phyloP scores from a whole-genome alignment of 2,797 vertebrate genomes.

The Dendrocincla fuliginosa region DNA sequence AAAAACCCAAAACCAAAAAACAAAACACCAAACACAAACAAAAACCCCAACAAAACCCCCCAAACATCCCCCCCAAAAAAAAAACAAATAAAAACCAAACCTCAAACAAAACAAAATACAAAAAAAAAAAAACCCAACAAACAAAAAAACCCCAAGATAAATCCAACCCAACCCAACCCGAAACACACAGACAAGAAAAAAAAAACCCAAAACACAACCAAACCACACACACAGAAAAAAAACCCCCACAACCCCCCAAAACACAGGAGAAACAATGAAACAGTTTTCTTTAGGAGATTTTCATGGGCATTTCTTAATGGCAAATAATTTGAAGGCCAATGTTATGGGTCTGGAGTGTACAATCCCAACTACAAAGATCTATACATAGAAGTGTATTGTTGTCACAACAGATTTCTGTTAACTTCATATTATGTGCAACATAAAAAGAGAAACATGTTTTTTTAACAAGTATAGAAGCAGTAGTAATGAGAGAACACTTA shows the following conservation, averaged over 20 bases:
- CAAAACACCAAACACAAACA: not conserved
- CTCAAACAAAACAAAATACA: not conserved
- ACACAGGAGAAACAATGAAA: not conserved
- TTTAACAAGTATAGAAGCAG: not conserved
- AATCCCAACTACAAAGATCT: not conserved
- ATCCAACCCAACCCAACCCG: too few species aligned
- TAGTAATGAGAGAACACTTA: not conserved
- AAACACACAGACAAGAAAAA: not conserved
- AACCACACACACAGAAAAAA: too few species aligned
- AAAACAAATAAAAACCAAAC: not conserved
- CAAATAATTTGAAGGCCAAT: not conserved
- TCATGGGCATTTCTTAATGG: not conserved
- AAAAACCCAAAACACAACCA: not conserved
- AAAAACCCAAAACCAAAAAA: too few species aligned
- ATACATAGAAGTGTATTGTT: not conserved
- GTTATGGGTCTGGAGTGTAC: not conserved
- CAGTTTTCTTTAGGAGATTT: not conserved
- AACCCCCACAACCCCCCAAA: not conserved
- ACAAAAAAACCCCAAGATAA: too few species aligned
- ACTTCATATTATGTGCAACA: accelerated
- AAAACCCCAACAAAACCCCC: not conserved
- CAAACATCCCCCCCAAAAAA: not conserved
- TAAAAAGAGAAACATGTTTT: not conserved
- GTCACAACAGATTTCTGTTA: not conserved
- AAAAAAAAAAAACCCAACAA: too few species aligned